Conservation (phyloP, 2,797 vertebrate genomes). For the Cynopterus sphinx region DNA sequence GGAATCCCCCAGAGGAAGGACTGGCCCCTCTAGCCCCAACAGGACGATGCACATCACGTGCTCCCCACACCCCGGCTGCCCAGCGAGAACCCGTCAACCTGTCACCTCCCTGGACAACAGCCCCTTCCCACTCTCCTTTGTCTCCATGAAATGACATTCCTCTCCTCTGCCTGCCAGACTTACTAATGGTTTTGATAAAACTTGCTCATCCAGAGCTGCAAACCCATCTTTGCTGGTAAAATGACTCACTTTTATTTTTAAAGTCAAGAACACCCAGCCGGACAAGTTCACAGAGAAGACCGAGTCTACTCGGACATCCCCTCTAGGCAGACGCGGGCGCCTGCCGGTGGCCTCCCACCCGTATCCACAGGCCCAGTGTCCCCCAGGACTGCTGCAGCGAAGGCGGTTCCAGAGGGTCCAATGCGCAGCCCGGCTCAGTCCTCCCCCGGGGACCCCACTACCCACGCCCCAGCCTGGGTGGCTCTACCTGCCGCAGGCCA, state of each 20-base stretch:
- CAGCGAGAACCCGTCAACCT: background rate
- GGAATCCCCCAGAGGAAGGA: no score
- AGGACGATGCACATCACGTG: no score
- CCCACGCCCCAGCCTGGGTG: background rate
- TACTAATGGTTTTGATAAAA: no score
- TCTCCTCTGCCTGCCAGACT: no score
- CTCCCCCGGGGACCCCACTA: background rate
- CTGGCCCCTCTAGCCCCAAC: background rate
- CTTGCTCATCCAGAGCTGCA: background rate
- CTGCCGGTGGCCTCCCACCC: no score
- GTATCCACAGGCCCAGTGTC: no score
- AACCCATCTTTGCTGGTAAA: background rate
- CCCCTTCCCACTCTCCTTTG: background rate
- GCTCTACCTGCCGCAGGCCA: background rate
- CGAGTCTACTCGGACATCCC: background rate
- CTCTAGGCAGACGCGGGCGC: background rate
- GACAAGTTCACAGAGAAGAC: background rate
- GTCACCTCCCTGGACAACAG: no score
- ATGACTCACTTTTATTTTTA: background rate
- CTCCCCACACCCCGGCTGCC: background rate
- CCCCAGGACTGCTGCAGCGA: background rate
- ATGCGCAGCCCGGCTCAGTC: background rate
- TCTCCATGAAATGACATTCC: fast-evolving
- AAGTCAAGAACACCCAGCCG: background rate
- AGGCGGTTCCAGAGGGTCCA: background rate